A percentile compares a stretch with the other conserved stretches of the same genome.
These are phyloP conservation scores for Zophobas atratus DNA, from an alignment of 1,140 invertebrate species.

Conservation along the genomic window DNA sequence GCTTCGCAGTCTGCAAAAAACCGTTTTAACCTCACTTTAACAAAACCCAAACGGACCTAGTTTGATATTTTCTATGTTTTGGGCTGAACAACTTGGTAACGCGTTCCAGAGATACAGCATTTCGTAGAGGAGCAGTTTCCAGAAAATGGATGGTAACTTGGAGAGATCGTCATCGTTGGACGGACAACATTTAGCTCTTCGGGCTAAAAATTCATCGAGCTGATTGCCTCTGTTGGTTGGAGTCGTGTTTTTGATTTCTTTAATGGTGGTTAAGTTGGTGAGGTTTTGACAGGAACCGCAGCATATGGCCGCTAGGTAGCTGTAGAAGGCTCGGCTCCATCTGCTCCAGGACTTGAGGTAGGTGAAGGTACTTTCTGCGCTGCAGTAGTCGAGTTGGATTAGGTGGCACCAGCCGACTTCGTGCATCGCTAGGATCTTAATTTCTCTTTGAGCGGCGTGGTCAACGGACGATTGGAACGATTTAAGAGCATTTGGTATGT, in stretches of 20 bases:
- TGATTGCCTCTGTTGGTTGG: conserved; percentile 57
- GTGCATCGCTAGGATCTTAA: conserved; percentile 79
- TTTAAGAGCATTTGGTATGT: conserved; percentile 74
- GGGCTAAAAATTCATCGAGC: conserved; percentile 61
- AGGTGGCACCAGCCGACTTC: conserved; percentile 83
- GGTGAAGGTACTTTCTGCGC: conserved; percentile 73
- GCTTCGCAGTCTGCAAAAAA: conserved; percentile 55
- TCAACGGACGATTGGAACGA: conserved; percentile 75
- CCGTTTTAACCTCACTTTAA: not conserved
- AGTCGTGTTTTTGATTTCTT: conserved; percentile 27
- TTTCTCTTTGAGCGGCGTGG: conserved; percentile 77
- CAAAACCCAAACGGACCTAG: conserved; percentile 62
- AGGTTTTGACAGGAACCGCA: conserved; percentile 59
- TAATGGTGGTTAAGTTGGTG: conserved; percentile 12
- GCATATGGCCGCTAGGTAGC: conserved; percentile 73
- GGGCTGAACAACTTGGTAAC: conserved; percentile 74
- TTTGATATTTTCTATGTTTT: conserved; percentile 70
- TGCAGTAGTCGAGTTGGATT: conserved; percentile 75
- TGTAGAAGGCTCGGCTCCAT: conserved; percentile 82
- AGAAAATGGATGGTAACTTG: conserved; percentile 66
- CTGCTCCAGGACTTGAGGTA: conserved; percentile 75
- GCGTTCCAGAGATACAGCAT: conserved; percentile 83
- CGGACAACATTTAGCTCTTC: conserved; percentile 59
- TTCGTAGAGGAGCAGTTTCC: conserved; percentile 77
- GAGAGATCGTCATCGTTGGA: conserved; percentile 38